Base-by-base conservation (phyloP, 2,797 vertebrate genomes). In the Myotis daubentonii region DNA sequence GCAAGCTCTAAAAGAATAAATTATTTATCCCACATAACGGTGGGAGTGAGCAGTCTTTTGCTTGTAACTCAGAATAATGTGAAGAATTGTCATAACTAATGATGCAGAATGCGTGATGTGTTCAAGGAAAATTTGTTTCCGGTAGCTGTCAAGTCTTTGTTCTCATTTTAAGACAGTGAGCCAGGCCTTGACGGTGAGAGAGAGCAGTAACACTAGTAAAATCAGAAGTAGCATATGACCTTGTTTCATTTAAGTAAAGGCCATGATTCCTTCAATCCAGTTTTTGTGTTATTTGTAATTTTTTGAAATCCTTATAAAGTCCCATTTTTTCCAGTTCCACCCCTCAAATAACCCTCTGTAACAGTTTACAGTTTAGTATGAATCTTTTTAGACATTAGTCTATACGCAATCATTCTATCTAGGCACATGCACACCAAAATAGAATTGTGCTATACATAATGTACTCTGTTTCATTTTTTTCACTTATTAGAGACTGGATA, bases 271-370 rank as follows among this genome's bases (percentile, higher is more conserved):
- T 33, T 78, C 36, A 79, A 17, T 36, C 84, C 2, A 47, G 12
- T 84, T 93, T 85, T 76, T 47, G 55, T 91, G 53, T 87, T 62
- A 41, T 75, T 87, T 66, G 47, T 79, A 30, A 28, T 70, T 89
- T 89, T 65, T 55, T 22, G 55, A 44, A 94, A 38, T 76, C 36
- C 22, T 91, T 71, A 75, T 6, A 86, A 81, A 47, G 88, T 87
- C 36, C 8, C 76, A 57, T 38, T 83, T 49, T 6, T 91, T 75
- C 51, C 30, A 66, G n/a, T 80, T 83, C 78, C 4, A 11, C 1
- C 2, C 33, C 25, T 78, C 33, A 76, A 91, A 57, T 68, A 87
- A 81, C 22, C 71, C 38, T 30, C 19, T 75, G 55, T 36, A 36
- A 36, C 36, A 36, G 36, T 36, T 36, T 36, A 51, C 36, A 38